phyloP scores from a whole-genome alignment of 2,888 invertebrate genomes.

The Dicranocentrus wangi region DNA sequence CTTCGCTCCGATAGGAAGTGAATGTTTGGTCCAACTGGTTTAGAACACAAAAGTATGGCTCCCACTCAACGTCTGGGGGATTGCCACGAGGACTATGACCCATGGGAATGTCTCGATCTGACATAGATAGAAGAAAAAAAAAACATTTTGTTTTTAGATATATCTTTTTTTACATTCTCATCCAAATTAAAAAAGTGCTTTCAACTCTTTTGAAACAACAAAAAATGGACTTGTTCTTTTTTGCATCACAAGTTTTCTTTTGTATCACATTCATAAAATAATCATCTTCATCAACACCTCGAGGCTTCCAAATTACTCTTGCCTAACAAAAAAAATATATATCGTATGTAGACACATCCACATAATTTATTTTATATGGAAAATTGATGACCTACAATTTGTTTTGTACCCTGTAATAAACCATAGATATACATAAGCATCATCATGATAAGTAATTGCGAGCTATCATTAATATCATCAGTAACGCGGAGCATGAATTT shows the following conservation, averaged over 20 bases:
- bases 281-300: conserved; percentile 35
- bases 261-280: neutral
- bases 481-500: too few species aligned
- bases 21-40: conserved; percentile 85
- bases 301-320: conserved; percentile 15
- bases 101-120: conserved; percentile 74
- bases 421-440: neutral
- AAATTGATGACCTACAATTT: conserved; percentile 15
- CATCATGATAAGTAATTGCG: conserved; percentile 21
- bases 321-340: conserved; percentile 14
- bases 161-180: neutral
- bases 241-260: neutral
- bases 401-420: neutral
- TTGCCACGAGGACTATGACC: conserved; percentile 73
- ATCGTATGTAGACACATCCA: too few species aligned
- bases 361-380: too few species aligned
- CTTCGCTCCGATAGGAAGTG: conserved; percentile 85
- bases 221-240: neutral
- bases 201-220: neutral
- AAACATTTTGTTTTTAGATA: neutral
- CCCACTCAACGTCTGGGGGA: conserved; percentile 79
- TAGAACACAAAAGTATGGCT: conserved; percentile 86
- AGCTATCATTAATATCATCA: conserved; percentile 3
- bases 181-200: conserved; percentile 17
- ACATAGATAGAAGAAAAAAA: conserved; percentile 4